Evolutionary conservation across 2,888 invertebrate species (phyloP).

Genomic region (Napeogenes inachia): DNA sequence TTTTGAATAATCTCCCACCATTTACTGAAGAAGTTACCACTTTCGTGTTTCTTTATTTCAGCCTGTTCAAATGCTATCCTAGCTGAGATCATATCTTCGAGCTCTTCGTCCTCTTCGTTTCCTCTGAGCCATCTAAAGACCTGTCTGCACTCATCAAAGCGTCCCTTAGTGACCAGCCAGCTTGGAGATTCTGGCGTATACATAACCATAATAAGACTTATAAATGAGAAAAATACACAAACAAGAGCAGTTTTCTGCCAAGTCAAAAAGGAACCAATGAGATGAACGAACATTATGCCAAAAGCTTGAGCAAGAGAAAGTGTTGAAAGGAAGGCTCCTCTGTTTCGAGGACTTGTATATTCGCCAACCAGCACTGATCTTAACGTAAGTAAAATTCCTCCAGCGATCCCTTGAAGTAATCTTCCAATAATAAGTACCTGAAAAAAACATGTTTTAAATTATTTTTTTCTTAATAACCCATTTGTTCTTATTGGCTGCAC

Average conservation of each 20-base stretch:
- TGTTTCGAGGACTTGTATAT: constrained; percentile 75
- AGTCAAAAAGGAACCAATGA: constrained; percentile 75
- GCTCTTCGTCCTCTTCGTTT: constrained; percentile 56
- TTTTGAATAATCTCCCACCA: constrained; percentile 41
- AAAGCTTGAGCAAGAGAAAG: constrained; percentile 77
- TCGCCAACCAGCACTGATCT: constrained; percentile 75
- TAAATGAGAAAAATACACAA: constrained; percentile 58
- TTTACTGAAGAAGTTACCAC: constrained; percentile 24
- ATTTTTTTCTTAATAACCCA: no score
- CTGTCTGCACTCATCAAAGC: constrained; percentile 69
- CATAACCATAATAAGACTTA: constrained; percentile 59
- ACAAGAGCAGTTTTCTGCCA: constrained; percentile 77
- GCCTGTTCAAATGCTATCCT: constrained; percentile 39
- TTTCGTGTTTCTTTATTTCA: constrained; percentile 32
- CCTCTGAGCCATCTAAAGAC: constrained; percentile 79
- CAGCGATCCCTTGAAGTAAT: constrained; percentile 58
- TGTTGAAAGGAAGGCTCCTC: constrained; percentile 78
- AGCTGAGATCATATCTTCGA: constrained; percentile 53
- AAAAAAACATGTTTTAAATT: no score
- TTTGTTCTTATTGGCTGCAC: not conserved
- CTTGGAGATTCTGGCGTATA: constrained; percentile 79
- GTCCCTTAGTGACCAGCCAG: constrained; percentile 78
- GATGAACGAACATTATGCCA: constrained; percentile 79
- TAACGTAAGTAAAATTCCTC: constrained; percentile 70
- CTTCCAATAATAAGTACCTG: constrained; percentile 50